Percentiles rank a stretch among this genome's conserved stretches.
phyloP scores from a whole-genome alignment of 2,797 vertebrate genomes.

The Xenentodon cancila region DNA sequence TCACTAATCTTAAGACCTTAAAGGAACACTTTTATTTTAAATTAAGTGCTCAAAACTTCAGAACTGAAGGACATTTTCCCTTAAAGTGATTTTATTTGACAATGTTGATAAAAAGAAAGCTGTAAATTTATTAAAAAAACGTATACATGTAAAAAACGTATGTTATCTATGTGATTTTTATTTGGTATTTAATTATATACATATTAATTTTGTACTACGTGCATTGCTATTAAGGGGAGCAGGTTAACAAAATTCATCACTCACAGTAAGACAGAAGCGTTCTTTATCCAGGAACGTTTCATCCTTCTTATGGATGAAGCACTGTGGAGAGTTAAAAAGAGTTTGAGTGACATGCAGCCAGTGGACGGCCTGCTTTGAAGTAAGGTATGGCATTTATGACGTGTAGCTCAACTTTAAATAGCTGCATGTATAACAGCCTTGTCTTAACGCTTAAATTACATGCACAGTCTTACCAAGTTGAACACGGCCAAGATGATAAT shows the following conservation, averaged over 20 bases:
- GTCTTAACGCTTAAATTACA: conserved; percentile 13
- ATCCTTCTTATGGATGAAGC: conserved; percentile 31
- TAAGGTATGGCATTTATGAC: conserved; percentile 33
- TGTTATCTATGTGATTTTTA: no score
- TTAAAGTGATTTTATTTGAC: neutral
- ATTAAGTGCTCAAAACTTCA: neutral
- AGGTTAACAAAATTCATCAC: conserved; percentile 46
- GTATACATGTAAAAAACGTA: no score
- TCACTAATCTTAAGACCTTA: no score
- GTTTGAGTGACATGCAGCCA: conserved; percentile 39
- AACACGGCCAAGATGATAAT: conserved; percentile 88
- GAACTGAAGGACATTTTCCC: neutral
- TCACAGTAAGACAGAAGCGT: conserved; percentile 77
- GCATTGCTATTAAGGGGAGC: no score
- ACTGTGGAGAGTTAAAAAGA: conserved; percentile 60
- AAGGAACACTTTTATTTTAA: no score
- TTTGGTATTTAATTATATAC: no score
- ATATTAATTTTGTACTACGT: no score
- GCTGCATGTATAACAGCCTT: conserved; percentile 17
- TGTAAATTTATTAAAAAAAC: neutral
- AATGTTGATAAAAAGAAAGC: neutral
- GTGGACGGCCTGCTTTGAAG: conserved; percentile 29
- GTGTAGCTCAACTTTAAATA: conserved; percentile 40
- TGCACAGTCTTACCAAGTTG: conserved; percentile 85
- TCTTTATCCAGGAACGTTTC: neutral